A percentile compares a stretch with the other conserved stretches of the same genome.
phyloP scores from a whole-genome alignment of 2,888 invertebrate species.

The Aspidiotus rigidus region DNA sequence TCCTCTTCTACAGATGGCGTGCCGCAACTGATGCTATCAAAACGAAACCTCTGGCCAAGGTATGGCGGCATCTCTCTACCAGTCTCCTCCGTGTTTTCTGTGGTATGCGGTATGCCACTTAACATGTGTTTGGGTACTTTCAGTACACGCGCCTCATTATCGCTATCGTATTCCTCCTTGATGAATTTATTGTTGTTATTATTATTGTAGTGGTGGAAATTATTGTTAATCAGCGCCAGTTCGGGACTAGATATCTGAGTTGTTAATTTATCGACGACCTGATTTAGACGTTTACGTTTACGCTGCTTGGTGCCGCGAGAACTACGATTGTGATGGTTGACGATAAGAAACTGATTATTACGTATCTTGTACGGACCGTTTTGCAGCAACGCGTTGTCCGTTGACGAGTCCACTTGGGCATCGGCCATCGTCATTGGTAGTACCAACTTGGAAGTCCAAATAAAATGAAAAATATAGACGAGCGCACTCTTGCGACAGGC shows the following conservation, averaged over 20 bases:
- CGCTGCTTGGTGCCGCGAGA: constrained; percentile 56
- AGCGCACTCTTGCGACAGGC: not conserved
- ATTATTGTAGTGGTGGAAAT: constrained; percentile 44
- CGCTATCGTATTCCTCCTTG: constrained; percentile 35
- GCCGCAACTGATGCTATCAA: constrained; percentile 42
- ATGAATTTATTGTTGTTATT: constrained; percentile 43
- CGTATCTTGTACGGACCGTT: constrained; percentile 44
- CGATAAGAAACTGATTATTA: constrained; percentile 53
- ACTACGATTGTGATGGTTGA: constrained; percentile 52
- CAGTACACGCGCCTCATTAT: constrained; percentile 15
- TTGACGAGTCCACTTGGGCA: constrained; percentile 38
- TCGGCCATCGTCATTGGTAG: constrained; percentile 66
- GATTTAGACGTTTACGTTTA: constrained; percentile 69
- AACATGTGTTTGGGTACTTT: constrained; percentile 41
- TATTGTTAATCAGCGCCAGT: constrained; percentile 46
- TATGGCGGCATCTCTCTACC: constrained; percentile 37
- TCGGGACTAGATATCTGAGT: constrained; percentile 42
- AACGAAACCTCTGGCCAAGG: constrained; percentile 47
- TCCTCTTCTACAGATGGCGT: constrained; percentile 44
- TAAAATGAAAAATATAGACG: not conserved
- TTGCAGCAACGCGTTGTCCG: constrained; percentile 36
- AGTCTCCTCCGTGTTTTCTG: constrained; percentile 26
- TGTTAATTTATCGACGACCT: constrained; percentile 66
- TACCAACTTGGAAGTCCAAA: constrained; percentile 44
- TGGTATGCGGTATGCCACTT: constrained; percentile 35